phyloP scores from a whole-genome alignment of 2,113 vertebrate species.

The Halcyon senegalensis region DNA sequence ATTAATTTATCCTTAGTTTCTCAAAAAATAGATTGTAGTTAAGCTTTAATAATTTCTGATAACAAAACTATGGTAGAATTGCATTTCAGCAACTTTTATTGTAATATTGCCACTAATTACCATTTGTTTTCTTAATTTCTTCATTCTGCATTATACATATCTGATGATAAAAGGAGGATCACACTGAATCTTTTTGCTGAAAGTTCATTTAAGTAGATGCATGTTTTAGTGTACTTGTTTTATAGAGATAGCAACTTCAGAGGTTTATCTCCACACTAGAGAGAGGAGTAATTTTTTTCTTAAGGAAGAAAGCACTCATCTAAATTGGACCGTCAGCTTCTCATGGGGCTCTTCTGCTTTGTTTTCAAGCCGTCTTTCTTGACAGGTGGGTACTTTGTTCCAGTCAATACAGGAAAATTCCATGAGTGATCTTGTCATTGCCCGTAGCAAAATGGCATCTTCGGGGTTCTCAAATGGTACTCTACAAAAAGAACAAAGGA shows the following conservation, averaged over 20 bases:
- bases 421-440: conserved; percentile 70
- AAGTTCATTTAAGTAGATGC: neutral
- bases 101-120: neutral
- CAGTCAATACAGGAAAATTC: conserved; percentile 76
- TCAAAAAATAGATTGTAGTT: neutral
- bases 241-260: neutral
- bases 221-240: neutral
- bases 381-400: conserved; percentile 64
- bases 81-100: neutral
- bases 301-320: conserved; percentile 41
- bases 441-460: conserved; percentile 65
- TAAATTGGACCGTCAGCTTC: conserved; percentile 70
- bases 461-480: conserved; percentile 54
- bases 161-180: neutral
- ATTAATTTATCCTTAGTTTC: neutral
- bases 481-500: conserved; percentile 52
- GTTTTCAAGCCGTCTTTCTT: conserved; percentile 58
- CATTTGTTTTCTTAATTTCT: neutral
- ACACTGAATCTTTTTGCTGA: neutral
- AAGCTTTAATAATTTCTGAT: neutral
- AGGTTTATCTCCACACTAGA: neutral
- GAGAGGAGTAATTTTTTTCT: neutral
- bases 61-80: neutral
- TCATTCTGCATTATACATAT: neutral
- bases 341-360: neutral